Conservation (phyloP, 2,113 vertebrate species). For the Peromyscus polionotus region DNA sequence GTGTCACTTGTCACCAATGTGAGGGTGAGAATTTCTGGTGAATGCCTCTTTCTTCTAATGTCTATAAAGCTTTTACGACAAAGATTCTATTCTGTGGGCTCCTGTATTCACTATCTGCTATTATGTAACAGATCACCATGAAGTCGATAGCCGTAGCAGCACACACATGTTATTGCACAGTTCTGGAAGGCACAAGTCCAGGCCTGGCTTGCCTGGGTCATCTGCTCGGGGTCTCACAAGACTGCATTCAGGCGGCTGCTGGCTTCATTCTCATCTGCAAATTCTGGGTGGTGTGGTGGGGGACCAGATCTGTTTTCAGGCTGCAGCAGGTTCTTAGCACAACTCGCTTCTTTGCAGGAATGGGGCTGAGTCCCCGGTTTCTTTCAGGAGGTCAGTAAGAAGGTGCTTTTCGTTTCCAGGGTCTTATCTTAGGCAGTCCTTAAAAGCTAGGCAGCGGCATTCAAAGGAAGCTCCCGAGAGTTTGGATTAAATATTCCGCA, state of each 20-base stretch:
- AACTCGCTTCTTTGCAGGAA: constrained; percentile 21
- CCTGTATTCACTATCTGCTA: background rate
- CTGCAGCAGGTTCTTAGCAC: background rate
- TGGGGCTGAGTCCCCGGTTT: background rate
- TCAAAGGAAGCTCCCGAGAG: background rate
- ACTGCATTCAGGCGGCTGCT: background rate
- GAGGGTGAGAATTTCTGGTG: background rate
- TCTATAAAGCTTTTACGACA: constrained; percentile 34
- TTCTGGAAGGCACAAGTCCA: background rate
- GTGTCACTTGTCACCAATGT: background rate
- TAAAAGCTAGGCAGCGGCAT: background rate
- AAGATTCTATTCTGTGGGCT: background rate
- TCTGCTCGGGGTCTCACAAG: background rate
- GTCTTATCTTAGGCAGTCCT: background rate
- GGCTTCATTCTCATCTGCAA: background rate
- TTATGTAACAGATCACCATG: background rate
- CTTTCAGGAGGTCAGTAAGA: constrained; percentile 16
- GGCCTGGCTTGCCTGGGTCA: background rate
- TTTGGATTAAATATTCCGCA: background rate
- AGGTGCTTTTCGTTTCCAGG: background rate
- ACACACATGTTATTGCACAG: background rate
- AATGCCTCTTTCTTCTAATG: background rate
- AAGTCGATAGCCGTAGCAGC: background rate
- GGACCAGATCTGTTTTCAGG: background rate
- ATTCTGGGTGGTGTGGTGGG: background rate